Evolutionary conservation across 1,140 invertebrate species (phyloP), one percentile per base, ranked within the genome.

Genomic region (Drosophila oshimai): DNA sequence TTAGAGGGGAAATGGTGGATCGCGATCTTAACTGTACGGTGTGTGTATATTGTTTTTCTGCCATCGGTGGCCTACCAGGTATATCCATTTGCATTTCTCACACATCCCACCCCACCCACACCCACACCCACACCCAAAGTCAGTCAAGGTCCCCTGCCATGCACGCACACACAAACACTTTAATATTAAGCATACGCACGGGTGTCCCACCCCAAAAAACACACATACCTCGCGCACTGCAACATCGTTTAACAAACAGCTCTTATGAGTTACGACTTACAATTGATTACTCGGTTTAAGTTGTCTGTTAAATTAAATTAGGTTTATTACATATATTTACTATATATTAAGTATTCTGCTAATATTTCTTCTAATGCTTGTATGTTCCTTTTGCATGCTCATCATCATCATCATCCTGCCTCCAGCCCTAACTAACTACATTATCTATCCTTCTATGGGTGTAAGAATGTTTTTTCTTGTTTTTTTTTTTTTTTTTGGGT

Each of bases 311-410:
- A 45, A 46, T n/a, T 64, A 37, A 55, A 46, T 69, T 31, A 15
- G 15, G 55, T 58, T 49, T 76, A 53, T 71, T 65, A 64, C 42
- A 64, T 58, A 36, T 46, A 62, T 64, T 33, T 51, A 26, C 41
- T 44, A 44, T 44, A 62, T 72, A 42, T 44, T 37, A 54, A 31
- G 46, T 75, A 72, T 75, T 80, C 64, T 60, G 54, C 74, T 83
- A 84, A 69, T 64, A 81, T 76, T 81, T 81, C 57, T 31, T 68
- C 77, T 81, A 81, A 81, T 81, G 68, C 77, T 68, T 58, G 42
- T 74, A 41, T 69, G 65, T 31, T 15, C 13, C 28, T 5, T 42
- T 29, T 53, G 26, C 45, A 26, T 61, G 26, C 55, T 44, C 42
- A 46, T 33, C 51, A 29, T 49, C 42, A 49, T 44, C 42, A 46